Conservation (phyloP, 2,888 invertebrate genomes). For the Penaeus monodon region DNA sequence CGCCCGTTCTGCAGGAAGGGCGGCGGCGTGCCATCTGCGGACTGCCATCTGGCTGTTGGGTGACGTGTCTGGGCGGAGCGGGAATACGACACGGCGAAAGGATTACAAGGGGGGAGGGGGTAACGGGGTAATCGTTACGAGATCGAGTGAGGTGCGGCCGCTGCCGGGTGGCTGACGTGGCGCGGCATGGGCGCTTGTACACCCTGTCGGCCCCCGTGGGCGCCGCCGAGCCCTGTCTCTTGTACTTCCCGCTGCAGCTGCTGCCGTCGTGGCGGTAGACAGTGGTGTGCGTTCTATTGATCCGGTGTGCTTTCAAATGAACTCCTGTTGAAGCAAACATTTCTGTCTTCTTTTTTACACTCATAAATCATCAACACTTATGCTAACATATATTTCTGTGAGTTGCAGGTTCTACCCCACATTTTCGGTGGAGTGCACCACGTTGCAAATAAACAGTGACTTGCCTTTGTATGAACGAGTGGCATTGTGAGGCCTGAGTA, state of each 20-base stretch:
- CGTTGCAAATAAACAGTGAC: constrained; percentile 15
- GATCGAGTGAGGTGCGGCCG: background rate
- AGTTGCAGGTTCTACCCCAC: constrained; percentile 49
- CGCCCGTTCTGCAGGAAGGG: too few relatives aligned
- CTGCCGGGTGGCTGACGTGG: constrained; percentile 14
- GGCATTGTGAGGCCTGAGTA: constrained; percentile 2
- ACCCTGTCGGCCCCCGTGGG: background rate
- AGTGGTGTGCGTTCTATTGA: constrained; percentile 35
- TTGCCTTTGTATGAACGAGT: constrained; percentile 23
- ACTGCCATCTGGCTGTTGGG: too few relatives aligned
- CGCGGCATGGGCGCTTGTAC: background rate
- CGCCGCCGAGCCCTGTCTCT: background rate
- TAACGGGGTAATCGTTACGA: too few relatives aligned
- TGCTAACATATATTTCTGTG: constrained; percentile 34
- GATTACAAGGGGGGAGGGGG: too few relatives aligned
- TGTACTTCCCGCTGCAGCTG: background rate
- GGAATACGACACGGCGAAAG: too few relatives aligned
- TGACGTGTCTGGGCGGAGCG: too few relatives aligned
- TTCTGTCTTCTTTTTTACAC: background rate
- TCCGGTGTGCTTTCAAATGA: constrained; percentile 30
- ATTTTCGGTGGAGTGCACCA: constrained; percentile 34
- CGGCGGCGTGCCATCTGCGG: too few relatives aligned
- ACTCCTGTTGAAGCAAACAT: background rate
- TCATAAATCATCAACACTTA: background rate
- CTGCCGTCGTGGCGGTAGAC: background rate